phyloP scores from a whole-genome alignment of 2,888 invertebrate genomes.

The Timema podura region DNA sequence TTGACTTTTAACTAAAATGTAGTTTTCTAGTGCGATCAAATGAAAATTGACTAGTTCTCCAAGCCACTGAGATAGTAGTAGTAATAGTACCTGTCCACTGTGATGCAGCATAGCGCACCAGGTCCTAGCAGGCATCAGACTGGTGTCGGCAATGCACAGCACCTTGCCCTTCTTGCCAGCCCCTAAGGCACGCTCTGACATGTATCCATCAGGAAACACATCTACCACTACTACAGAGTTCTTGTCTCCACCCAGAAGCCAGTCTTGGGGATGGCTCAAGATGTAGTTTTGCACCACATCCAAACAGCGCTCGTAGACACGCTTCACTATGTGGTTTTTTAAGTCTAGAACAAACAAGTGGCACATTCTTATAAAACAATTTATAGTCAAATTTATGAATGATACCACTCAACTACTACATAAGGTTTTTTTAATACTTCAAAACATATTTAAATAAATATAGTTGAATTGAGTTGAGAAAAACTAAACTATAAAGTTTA shows the following conservation, averaged over 20 bases:
- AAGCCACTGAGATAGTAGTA: too few species aligned
- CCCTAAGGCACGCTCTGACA: slow-evolving; percentile 43
- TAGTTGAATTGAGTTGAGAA: too few species aligned
- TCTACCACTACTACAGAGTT: slow-evolving; percentile 57
- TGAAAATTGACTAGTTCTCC: too few species aligned
- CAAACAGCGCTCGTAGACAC: slow-evolving; percentile 56
- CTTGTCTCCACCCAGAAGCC: slow-evolving; percentile 55
- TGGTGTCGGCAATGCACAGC: slow-evolving; percentile 62
- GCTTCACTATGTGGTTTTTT: slow-evolving; percentile 53
- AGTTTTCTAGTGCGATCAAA: too few species aligned
- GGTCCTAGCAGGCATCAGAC: slow-evolving; percentile 45
- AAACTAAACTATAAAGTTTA: too few species aligned
- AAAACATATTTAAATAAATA: too few species aligned
- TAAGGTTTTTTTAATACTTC: too few species aligned
- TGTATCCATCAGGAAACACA: slow-evolving; percentile 60
- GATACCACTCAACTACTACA: too few species aligned
- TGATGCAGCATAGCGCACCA: slow-evolving; percentile 40
- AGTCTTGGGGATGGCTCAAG: slow-evolving; percentile 47
- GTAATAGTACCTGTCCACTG: not conserved
- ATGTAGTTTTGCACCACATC: slow-evolving; percentile 48
- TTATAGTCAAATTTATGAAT: too few species aligned
- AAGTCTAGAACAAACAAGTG: slow-evolving; percentile 45
- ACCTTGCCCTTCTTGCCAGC: slow-evolving; percentile 49
- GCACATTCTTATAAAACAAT: too few species aligned
- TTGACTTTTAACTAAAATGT: too few species aligned